Base-by-base conservation (phyloP, 2,888 invertebrate genomes). In the Microctonus brassicae region DNA sequence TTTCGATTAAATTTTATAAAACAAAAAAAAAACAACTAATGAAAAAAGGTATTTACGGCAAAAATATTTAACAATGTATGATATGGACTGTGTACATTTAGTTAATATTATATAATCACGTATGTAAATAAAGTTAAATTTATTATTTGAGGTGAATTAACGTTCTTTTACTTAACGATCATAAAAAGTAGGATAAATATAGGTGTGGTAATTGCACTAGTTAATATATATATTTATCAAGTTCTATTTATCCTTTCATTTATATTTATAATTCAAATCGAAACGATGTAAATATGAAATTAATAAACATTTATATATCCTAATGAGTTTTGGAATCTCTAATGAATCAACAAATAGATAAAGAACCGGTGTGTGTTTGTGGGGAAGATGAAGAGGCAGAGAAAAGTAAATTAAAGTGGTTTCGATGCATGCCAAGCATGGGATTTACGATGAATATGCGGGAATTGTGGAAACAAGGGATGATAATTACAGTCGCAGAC, bases 1-100 rank as follows among this genome's bases (percentile, higher is more conserved):
- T 17, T n/a, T 47, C 76, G 77, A 81, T 81, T 79, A 76, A 76
- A 82, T 82, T 81, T 79, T 77, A 82, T 80, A 55, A 2, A 22
- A 11, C 11, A 26, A 26, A 26, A 26, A 57, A 57, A 57, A 36
- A 36, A n/a, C n/a, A n/a, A n/a, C n/a, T n/a, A 9, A 36, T 10
- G 7, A 17, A 47, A 20, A 17, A 17, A 47, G 6, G 47, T 47
- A n/a, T 39, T n/a, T 5, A 39, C n/a, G n/a, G n/a, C 1, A 3
- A 39, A 20, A 17, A 6, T n/a, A 47, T 17, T 20, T 47, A 20
- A 20, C 7, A 6, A 20, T 39, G 39, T 39, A 39, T 39, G 39
- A 29, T 9, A 47, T 17, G 17, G n/a, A 47, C 3, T 29, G 7
- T 29, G 7, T n/a, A 47, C 47, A 6, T 17, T n/a, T 20, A 47